These are phyloP conservation scores for Reticulitermes speratus DNA, from an alignment of 1,140 invertebrate genomes.

Conservation along the genomic window DNA sequence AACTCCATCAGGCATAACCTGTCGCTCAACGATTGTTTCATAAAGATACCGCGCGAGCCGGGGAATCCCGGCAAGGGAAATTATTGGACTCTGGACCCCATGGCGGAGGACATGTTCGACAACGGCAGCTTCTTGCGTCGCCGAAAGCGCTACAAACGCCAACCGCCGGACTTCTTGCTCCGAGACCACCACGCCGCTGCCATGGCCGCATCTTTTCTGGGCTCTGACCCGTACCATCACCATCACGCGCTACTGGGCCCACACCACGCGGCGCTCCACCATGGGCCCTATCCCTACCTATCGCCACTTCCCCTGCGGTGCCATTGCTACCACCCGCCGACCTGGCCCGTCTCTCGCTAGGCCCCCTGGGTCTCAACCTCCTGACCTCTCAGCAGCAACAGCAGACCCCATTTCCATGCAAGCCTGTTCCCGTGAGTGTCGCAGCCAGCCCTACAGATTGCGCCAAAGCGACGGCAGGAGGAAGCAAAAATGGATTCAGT, in stretches of 20 bases:
- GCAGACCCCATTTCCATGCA: constrained; percentile 47
- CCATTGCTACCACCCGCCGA: constrained; percentile 53
- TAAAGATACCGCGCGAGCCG: constrained; percentile 96
- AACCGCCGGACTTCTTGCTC: constrained; percentile 60
- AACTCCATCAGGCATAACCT: constrained; percentile 98
- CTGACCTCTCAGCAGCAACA: constrained; percentile 41
- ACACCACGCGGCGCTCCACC: constrained; percentile 39
- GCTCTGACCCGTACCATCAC: constrained; percentile 44
- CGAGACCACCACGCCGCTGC: constrained; percentile 44
- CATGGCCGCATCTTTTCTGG: constrained; percentile 49
- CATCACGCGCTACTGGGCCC: constrained; percentile 41
- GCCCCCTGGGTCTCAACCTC: constrained; percentile 43
- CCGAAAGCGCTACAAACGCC: constrained; percentile 92
- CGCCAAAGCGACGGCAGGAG: constrained; percentile 23
- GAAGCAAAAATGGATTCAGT: constrained; percentile 49
- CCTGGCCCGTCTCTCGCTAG: constrained; percentile 50
- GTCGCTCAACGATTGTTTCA: constrained; percentile 97
- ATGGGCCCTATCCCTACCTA: constrained; percentile 47
- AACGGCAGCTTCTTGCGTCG: constrained; percentile 95
- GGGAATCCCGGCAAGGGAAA: constrained; percentile 99
- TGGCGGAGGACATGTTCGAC: constrained; percentile 99
- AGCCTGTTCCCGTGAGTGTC: constrained; percentile 52
- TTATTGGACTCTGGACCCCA: constrained; percentile 97
- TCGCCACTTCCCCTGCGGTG: constrained; percentile 48
- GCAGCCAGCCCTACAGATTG: constrained; percentile 38